Conservation (phyloP, 2,797 vertebrate species). For the Coilia nasus region DNA sequence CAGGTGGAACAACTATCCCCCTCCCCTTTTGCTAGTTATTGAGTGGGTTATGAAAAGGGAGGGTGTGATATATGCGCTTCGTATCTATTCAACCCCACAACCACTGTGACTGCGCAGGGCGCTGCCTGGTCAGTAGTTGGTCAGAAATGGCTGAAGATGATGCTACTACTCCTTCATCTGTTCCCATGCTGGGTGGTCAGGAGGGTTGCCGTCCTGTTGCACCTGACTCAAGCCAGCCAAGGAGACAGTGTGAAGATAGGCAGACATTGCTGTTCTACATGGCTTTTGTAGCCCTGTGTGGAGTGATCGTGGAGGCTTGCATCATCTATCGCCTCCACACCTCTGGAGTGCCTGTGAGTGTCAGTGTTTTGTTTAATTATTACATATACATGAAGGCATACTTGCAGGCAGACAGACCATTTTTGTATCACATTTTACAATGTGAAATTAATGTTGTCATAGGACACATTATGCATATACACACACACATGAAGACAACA, state of each 20-base stretch:
- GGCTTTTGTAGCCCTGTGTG: not conserved
- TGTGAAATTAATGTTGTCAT: no score
- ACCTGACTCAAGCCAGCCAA: not conserved
- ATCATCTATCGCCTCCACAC: not conserved
- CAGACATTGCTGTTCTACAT: not conserved
- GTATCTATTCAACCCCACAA: no score
- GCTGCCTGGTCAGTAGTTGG: no score
- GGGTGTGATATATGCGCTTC: not conserved
- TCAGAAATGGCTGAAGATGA: not conserved
- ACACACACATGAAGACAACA: no score
- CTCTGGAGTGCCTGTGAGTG: not conserved
- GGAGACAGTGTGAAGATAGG: not conserved
- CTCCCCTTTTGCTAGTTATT: not conserved
- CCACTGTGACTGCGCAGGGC: no score
- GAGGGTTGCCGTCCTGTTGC: not conserved
- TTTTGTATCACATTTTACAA: no score
- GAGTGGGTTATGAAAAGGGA: no score
- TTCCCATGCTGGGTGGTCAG: not conserved
- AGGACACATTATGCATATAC: no score
- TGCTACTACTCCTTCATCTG: not conserved
- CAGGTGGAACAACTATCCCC: no score
- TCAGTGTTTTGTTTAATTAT: not conserved
- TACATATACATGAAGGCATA: not conserved
- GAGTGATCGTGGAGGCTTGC: conserved; percentile 5
- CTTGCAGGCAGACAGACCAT: no score